Evolutionary conservation across 2,888 invertebrate species (phyloP).

Genomic region (Thelaira solivaga): DNA sequence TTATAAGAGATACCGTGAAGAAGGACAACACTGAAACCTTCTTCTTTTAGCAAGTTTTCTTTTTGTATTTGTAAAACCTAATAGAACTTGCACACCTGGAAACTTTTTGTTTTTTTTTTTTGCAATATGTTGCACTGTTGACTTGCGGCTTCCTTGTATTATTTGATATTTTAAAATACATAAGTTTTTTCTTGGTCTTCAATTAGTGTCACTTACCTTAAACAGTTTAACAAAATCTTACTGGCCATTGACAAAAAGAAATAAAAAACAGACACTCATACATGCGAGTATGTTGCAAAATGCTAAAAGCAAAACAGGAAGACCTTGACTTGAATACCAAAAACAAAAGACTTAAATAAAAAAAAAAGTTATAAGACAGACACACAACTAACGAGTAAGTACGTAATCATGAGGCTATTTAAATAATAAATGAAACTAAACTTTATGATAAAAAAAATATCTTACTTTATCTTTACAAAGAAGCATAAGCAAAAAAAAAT

Average conservation of each 20-base stretch:
- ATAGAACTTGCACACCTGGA: too few species aligned
- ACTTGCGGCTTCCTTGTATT: too few species aligned
- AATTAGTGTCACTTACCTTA: not conserved
- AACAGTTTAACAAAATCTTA: constrained; percentile 11
- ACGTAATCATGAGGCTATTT: constrained; percentile 7
- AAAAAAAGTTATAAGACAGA: not conserved
- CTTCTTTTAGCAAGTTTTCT: too few species aligned
- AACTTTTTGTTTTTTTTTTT: too few species aligned
- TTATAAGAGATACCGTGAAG: too few species aligned
- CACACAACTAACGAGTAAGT: not conserved
- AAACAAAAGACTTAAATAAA: constrained; percentile 5
- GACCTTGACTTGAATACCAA: constrained; percentile 59
- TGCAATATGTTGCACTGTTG: too few species aligned
- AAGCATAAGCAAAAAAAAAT: constrained; percentile 31
- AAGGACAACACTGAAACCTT: too few species aligned
- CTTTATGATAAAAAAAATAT: constrained; percentile 8
- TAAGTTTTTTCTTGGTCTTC: not conserved
- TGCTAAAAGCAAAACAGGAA: constrained; percentile 42
- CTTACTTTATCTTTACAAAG: constrained; percentile 21
- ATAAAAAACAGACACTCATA: too few species aligned
- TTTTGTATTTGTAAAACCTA: too few species aligned
- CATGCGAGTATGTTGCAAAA: constrained; percentile 28
- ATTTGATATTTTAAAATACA: too few species aligned
- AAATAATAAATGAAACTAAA: constrained; percentile 26
- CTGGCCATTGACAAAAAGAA: not conserved